Conservation (phyloP, 1,140 invertebrate species). For the Neodiprion virginianus region DNA sequence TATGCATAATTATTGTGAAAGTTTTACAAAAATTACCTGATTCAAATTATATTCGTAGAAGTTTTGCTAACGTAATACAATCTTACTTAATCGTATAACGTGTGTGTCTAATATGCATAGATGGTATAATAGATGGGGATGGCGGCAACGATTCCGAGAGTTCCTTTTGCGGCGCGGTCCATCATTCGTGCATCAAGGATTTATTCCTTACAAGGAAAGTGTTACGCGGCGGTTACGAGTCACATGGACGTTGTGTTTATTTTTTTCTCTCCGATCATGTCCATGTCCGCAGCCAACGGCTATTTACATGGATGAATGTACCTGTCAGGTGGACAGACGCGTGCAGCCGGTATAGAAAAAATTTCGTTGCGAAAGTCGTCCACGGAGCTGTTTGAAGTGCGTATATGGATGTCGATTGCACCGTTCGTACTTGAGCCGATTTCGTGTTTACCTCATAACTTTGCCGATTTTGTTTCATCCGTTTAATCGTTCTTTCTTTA, state of each 20-base stretch:
- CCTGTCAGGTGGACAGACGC: conserved; percentile 12
- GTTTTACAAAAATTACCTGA: no score
- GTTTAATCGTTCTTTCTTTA: no score
- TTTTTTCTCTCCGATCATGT: conserved; percentile 27
- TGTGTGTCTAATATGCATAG: no score
- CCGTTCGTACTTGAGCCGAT: background rate
- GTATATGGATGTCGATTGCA: conserved; percentile 33
- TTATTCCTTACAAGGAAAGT: background rate
- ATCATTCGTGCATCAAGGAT: background rate
- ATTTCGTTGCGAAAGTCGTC: conserved; percentile 46
- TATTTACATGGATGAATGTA: conserved; percentile 35
- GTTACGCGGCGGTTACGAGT: background rate
- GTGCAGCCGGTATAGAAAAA: conserved; percentile 33
- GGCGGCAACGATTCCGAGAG: background rate
- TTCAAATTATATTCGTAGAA: no score
- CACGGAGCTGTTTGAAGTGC: conserved; percentile 29
- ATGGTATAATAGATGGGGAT: no score
- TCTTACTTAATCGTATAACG: no score
- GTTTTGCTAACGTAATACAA: no score
- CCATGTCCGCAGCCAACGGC: conserved; percentile 15
- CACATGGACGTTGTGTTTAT: background rate
- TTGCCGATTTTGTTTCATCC: background rate
- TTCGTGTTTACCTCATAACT: background rate
- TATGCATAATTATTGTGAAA: no score
- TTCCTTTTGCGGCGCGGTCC: background rate